phyloP scores from a whole-genome alignment of 2,113 vertebrate species.

The Meriones unguiculatus region DNA sequence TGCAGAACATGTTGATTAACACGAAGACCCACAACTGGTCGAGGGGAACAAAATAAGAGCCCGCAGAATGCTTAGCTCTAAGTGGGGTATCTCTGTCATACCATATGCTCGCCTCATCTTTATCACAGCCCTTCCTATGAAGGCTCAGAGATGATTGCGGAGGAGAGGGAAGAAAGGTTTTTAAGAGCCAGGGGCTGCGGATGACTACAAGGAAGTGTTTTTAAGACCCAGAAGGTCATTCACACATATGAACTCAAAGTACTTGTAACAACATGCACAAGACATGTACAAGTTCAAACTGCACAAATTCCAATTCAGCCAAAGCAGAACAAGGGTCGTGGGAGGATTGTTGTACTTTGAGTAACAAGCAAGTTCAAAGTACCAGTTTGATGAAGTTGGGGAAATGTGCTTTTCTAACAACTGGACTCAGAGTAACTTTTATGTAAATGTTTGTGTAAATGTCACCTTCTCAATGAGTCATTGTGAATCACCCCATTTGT shows the following conservation, averaged over 20 bases:
- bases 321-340: not conserved
- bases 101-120: too few relatives aligned
- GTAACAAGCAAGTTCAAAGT: not conserved
- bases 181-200: not conserved
- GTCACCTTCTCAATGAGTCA: not conserved
- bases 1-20: not conserved
- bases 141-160: too few relatives aligned
- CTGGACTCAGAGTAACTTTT: not conserved
- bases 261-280: too few relatives aligned
- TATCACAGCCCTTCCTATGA: not conserved
- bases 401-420: not conserved
- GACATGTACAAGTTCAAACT: too few relatives aligned
- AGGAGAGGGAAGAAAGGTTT: not conserved
- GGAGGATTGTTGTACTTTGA: not conserved
- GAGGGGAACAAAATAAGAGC: not conserved
- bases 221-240: not conserved
- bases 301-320: not conserved
- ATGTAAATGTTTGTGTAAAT: constrained; percentile 46
- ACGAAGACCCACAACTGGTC: not conserved
- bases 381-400: not conserved
- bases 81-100: not conserved
- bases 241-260: not conserved
- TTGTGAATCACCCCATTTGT: not conserved
- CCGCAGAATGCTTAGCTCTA: not conserved
- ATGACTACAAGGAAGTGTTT: not conserved